These are phyloP conservation scores for honey bee (Apis mellifera) DNA, from an alignment of 1,140 invertebrate species.

Conservation along the genomic window Amel_HAv3.1 CM009931.2:12977501-12978000, in stretches of 20 bases:
- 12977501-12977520: not conserved
- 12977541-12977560: slow-evolving; percentile 68
- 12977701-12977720: slow-evolving; percentile 74
- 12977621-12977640: slow-evolving; percentile 45
- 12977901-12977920: too few species aligned
- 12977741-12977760: slow-evolving; percentile 61
- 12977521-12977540: slow-evolving; percentile 42
- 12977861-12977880: too few species aligned
- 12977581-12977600: slow-evolving; percentile 67
- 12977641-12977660: slow-evolving; percentile 60
- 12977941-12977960: too few species aligned
- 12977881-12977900: too few species aligned
- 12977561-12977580: slow-evolving; percentile 57
- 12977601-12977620: slow-evolving; percentile 5
- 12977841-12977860: too few species aligned
- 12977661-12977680: slow-evolving; percentile 69
- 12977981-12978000: too few species aligned
- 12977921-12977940: too few species aligned
- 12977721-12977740: slow-evolving; percentile 62
- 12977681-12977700: slow-evolving; percentile 78
- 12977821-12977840: too few species aligned
- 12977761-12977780: slow-evolving; percentile 38
- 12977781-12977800: not conserved
- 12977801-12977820: not conserved
- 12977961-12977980: too few species aligned